Base-by-base conservation (phyloP, 2,113 vertebrate species). In the Tympanuchus pallidicinctus region DNA sequence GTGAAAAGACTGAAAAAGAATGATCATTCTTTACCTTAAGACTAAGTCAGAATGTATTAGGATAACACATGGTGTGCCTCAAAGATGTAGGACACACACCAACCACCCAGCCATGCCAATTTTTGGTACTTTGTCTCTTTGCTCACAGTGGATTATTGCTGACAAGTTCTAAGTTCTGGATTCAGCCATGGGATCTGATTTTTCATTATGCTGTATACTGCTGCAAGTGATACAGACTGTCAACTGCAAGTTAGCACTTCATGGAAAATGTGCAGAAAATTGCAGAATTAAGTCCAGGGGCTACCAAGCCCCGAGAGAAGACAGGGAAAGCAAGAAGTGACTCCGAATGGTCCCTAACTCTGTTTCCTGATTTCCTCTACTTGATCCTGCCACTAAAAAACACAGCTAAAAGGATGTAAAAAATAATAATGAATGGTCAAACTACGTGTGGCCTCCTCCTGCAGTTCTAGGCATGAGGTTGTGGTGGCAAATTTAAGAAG, bases 71-170 rank as follows among this genome's bases (percentile, higher is more conserved):
- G 6, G 86, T 36, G 88, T 64, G 88, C 48, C 85, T 80, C 61
- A 67, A 91, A 92, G 92, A 95, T 90, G 85, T 92, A 90, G 94
- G 88, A 88, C 94, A 83, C 75, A 82, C 92, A 90, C 79, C 88
- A 92, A 40, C 72, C 64, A 92, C 71, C 57, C 88, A 88, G 79
- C 70, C 69, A 92, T 45, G 76, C 88, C 81, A 79, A 64, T 92
- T 93, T 75, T 88, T 88, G 73, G 91, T 88, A 48, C 82, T 71
- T 85, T 86, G 89, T 96, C 94, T 95, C 88, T 85, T 89, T 88
- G 70, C 45, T 90, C 36, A 45, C 40, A 48, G 72, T 78, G 88
- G 82, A 94, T 94, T 94, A 80, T 70, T 94, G 76, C 57, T 96
- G 94, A 95, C 93, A 91, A 90, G 69, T 92, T 92, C 72, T 83